Percentiles rank a stretch among this genome's conserved stretches.
Conservation (phyloP, 2,113 vertebrate species). For the Rhea americana region DNA sequence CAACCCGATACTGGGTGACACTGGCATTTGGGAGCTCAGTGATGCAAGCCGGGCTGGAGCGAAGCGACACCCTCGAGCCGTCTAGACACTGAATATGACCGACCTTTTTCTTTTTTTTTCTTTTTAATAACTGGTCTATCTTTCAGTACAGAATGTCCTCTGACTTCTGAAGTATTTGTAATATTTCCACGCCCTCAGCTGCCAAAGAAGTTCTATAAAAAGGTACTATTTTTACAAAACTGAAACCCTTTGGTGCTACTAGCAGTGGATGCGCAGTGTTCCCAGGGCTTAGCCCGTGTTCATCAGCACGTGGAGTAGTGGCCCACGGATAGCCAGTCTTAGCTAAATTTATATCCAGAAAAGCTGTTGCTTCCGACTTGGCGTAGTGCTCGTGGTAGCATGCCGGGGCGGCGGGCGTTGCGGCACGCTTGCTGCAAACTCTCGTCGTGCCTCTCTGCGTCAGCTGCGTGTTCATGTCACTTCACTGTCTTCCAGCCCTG, state of each 20-base stretch:
- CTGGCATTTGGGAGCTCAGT: not conserved
- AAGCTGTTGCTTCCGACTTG: not conserved
- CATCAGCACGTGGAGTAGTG: rapidly evolving
- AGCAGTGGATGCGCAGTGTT: rapidly evolving
- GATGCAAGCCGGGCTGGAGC: not conserved
- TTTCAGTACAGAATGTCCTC: conserved; percentile 62
- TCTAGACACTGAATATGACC: not conserved
- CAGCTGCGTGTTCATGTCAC: not conserved
- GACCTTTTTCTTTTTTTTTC: not conserved
- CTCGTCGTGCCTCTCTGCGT: not conserved
- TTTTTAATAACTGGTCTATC: not conserved
- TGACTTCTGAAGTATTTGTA: conserved; percentile 64
- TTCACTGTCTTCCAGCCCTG: too few species aligned
- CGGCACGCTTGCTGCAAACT: not conserved
- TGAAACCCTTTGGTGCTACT: not conserved
- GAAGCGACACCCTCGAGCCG: not conserved
- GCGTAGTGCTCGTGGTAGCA: too few species aligned
- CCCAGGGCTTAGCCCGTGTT: not conserved
- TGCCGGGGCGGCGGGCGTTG: too few species aligned
- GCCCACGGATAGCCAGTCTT: not conserved
- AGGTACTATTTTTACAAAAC: not conserved
- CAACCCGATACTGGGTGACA: not conserved
- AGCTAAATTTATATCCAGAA: not conserved
- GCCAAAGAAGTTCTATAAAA: conserved; percentile 63
- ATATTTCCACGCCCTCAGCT: conserved; percentile 35